These are phyloP conservation scores for Bombus turneri DNA, from an alignment of 1,140 invertebrate species.

Conservation along the genomic window DNA sequence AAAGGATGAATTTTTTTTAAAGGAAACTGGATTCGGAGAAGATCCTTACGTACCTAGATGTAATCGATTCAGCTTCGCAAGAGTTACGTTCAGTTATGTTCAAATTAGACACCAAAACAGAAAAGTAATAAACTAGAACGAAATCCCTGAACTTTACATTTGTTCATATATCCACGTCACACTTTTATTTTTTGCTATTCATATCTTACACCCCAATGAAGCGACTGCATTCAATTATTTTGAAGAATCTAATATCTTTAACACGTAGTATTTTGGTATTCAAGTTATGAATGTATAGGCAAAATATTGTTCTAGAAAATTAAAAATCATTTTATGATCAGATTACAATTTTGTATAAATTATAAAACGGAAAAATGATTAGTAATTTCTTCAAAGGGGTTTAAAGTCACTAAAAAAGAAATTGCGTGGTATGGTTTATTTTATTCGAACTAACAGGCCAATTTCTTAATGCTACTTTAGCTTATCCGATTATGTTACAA, in stretches of 20 bases:
- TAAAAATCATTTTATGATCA: not conserved
- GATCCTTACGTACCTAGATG: slow-evolving; percentile 53
- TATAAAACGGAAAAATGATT: not conserved
- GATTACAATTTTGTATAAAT: not conserved
- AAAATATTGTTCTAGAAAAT: not conserved
- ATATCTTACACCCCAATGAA: not conserved
- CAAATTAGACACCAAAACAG: slow-evolving; percentile 15
- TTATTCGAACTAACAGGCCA: not conserved
- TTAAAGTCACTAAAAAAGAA: not conserved
- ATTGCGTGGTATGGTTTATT: not conserved
- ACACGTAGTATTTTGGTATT: not conserved
- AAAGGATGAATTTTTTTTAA: not conserved
- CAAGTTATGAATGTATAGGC: not conserved
- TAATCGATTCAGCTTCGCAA: slow-evolving; percentile 68
- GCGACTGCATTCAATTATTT: too few species aligned
- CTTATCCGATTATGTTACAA: slow-evolving; percentile 18
- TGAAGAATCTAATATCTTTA: too few species aligned
- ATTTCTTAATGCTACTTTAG: not conserved
- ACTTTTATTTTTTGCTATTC: not conserved
- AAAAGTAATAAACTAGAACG: slow-evolving; percentile 21
- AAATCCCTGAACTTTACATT: not conserved
- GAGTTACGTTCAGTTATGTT: slow-evolving; percentile 1
- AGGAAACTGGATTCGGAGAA: not conserved
- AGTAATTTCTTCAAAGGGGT: not conserved
- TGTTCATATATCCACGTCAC: not conserved